Evolutionary conservation across 2,888 invertebrate genomes (phyloP).

Genomic region (Heliconius hortense): DNA sequence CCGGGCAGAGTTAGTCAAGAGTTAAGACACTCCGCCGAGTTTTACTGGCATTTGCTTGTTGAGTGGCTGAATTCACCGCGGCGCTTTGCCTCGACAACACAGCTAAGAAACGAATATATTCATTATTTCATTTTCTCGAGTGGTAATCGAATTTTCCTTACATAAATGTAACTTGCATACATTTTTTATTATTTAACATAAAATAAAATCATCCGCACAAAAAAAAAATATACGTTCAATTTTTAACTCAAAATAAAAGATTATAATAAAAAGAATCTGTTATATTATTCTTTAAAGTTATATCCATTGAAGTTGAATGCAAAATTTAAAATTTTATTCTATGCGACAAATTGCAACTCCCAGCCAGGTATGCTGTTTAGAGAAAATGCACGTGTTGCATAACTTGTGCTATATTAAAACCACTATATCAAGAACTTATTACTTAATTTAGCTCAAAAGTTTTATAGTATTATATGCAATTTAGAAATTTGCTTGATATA

Average conservation of each 20-base stretch:
- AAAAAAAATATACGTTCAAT: background rate
- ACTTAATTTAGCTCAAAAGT: conserved; percentile 43
- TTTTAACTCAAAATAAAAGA: background rate
- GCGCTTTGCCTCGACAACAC: too few species aligned
- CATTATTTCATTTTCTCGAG: too few species aligned
- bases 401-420: conserved; percentile 58
- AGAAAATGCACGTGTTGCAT: conserved; percentile 59
- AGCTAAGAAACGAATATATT: too few species aligned
- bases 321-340: conserved; percentile 22
- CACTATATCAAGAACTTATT: conserved; percentile 50
- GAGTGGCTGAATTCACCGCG: too few species aligned
- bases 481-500: conserved; percentile 1
- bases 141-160: too few species aligned
- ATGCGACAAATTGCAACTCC: conserved; percentile 54
- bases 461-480: conserved; percentile 6
- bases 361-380: conserved; percentile 59
- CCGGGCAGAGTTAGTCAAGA: too few species aligned
- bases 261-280: background rate
- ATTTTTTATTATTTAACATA: too few species aligned
- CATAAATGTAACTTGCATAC: too few species aligned
- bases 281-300: background rate
- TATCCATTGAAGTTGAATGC: background rate
- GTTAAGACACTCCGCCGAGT: too few species aligned
- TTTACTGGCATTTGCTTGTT: too few species aligned
- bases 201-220: too few species aligned